These are phyloP conservation scores for Gallinago undulata DNA, from an alignment of 2,113 vertebrate genomes.

Conservation along the genomic window DNA sequence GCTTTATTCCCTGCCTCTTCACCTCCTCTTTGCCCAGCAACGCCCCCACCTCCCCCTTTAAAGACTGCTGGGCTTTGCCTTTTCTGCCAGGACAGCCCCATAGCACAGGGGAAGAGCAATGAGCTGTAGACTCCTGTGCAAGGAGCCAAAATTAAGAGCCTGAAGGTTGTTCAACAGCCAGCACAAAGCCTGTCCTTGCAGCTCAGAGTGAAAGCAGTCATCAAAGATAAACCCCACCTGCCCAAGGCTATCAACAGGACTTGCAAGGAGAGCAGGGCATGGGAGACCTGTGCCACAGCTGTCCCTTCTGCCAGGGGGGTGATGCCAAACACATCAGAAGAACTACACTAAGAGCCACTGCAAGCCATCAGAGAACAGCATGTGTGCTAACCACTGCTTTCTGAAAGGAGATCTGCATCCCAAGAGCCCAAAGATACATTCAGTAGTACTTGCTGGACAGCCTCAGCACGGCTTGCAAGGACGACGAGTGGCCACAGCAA, in stretches of 20 bases:
- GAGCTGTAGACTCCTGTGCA: neutral
- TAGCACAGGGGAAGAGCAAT: accelerated
- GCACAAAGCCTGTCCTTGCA: neutral
- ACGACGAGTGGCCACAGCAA: accelerated
- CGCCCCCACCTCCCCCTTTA: neutral
- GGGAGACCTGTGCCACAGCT: neutral
- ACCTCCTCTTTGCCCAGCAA: neutral
- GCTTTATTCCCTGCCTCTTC: neutral
- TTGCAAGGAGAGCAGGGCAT: neutral
- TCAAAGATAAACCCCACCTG: neutral
- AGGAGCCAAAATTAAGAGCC: neutral
- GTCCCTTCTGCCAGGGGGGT: neutral
- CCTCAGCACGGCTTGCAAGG: neutral
- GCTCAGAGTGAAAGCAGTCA: neutral
- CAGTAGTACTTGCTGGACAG: neutral
- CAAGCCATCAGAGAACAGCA: neutral
- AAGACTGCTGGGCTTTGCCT: neutral
- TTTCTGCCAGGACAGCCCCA: neutral
- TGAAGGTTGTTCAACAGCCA: neutral
- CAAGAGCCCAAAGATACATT: neutral
- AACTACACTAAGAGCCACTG: neutral
- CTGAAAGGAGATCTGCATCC: neutral
- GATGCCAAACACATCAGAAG: neutral
- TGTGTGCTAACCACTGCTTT: neutral
- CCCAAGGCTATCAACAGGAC: neutral